Evolutionary conservation across 2,113 vertebrate species (phyloP).

Genomic region (Alces alces): DNA sequence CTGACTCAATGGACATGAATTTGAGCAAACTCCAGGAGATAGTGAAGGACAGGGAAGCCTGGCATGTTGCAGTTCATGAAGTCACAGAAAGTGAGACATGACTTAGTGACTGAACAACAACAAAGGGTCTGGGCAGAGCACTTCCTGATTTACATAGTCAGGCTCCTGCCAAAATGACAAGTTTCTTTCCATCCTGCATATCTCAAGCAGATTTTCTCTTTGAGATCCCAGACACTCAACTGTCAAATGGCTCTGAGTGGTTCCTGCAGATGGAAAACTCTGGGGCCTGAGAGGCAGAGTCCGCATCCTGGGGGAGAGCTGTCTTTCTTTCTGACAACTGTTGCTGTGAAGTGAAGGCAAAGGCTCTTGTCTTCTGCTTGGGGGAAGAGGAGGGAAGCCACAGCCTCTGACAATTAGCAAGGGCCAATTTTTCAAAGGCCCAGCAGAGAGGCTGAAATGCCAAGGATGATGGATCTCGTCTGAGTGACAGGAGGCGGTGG

Average conservation of each 20-base stretch:
- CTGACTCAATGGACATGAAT: background rate
- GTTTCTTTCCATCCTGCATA: background rate
- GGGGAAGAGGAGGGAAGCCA: rapidly evolving
- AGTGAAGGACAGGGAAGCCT: background rate
- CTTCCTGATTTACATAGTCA: background rate
- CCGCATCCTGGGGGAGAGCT: rapidly evolving
- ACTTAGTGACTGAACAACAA: background rate
- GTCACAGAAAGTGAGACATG: background rate
- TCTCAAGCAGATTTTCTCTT: background rate
- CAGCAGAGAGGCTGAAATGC: background rate
- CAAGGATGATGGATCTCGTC: rapidly evolving
- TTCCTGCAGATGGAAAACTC: background rate
- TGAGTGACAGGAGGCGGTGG: rapidly evolving
- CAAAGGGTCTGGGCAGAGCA: background rate
- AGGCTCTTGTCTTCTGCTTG: background rate
- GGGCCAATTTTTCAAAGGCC: background rate
- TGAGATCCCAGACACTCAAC: background rate
- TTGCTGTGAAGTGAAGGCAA: background rate
- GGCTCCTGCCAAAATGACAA: background rate
- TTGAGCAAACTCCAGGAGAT: background rate
- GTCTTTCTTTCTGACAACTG: constrained; percentile 19
- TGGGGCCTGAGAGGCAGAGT: rapidly evolving
- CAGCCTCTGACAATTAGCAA: background rate
- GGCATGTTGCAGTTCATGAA: background rate
- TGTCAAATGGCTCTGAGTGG: background rate